Base-by-base conservation (phyloP, 2,888 invertebrate species). In the Oithona nana region DNA sequence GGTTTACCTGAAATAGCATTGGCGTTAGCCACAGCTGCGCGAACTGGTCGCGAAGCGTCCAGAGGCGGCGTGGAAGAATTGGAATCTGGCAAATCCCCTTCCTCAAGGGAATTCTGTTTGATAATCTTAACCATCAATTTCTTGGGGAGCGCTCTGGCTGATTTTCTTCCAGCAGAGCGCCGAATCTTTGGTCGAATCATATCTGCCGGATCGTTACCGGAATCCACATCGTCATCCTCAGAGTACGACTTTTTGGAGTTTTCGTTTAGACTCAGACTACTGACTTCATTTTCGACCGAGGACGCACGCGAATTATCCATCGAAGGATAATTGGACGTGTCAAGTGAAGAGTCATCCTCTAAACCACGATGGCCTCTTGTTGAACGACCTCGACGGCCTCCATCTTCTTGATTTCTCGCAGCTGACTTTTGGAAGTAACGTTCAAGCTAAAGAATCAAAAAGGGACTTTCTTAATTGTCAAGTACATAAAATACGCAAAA, bases 371-470 rank as follows among this genome's bases (percentile, higher is more conserved):
- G 20, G 16, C 39, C 11, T 16, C 39, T 11, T 39, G 11, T 39
- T 11, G 11, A 16, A 6, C 51, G 6, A 8, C 51, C 13, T 51
- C 51, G n/a, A 6, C 20, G 6, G 20, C 20, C 20, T 8, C 20
- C 11, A 6, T 51, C 57, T 30, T 30, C 57, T 29, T 57, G 16
- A 11, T 57, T 57, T 11, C 29, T 29, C 2, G 57, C 57, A 13
- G 57, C 57, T 28, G 16, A 20, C 30, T 88, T 83, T 77, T 88
- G 88, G 78, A 94, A 94, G 77, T 94, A 94, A 75, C 90, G 83
- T 79, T 94, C 94, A 76, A 89, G 78, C 79, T 71, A 68, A 62
- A 58, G 59, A 51, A 58, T 24, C 26, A 63, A 39, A 11, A 8
- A 59, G 29, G 28, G 54, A 59, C 29, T 48, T 28, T 28, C 51